Percentiles rank a stretch among this genome's conserved stretches.
These are phyloP conservation scores for Echinops telfairi DNA, from an alignment of 2,113 vertebrate genomes.

Conservation along the genomic window DNA sequence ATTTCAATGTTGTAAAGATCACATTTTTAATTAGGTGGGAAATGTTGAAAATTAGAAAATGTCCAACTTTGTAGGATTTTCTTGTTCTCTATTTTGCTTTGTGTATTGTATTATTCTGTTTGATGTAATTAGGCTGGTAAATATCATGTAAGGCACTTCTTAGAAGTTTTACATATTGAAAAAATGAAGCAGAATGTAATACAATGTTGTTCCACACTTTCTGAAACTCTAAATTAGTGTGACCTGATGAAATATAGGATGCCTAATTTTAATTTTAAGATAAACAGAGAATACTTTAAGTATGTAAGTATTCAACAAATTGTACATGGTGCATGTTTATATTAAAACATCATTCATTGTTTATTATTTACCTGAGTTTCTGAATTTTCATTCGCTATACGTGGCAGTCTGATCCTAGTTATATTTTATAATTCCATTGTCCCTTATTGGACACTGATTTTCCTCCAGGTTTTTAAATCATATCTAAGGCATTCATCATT, in stretches of 20 bases:
- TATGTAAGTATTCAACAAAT: not conserved
- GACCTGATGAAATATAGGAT: not conserved
- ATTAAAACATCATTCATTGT: not conserved
- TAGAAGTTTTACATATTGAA: not conserved
- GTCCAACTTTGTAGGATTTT: constrained; percentile 26
- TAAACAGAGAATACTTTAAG: not conserved
- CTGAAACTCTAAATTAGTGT: not conserved
- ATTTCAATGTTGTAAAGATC: not conserved
- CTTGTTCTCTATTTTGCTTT: not conserved
- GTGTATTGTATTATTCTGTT: not conserved
- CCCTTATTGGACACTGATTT: not conserved
- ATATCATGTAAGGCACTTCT: not conserved
- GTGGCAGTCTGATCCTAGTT: not conserved
- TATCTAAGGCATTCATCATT: constrained; percentile 37
- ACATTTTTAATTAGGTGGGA: constrained; percentile 34
- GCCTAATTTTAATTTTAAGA: constrained; percentile 30
- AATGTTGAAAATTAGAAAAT: constrained; percentile 27
- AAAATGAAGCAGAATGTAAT: not conserved
- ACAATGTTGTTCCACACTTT: no score
- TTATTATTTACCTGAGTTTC: not conserved
- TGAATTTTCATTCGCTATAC: constrained; percentile 36
- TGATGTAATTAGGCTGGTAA: constrained; percentile 28
- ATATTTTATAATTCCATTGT: not conserved
- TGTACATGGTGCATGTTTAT: not conserved
- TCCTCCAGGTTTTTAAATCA: not conserved